phyloP scores from a whole-genome alignment of 2,888 invertebrate genomes.

The Ditylenchus weischeri region DNA sequence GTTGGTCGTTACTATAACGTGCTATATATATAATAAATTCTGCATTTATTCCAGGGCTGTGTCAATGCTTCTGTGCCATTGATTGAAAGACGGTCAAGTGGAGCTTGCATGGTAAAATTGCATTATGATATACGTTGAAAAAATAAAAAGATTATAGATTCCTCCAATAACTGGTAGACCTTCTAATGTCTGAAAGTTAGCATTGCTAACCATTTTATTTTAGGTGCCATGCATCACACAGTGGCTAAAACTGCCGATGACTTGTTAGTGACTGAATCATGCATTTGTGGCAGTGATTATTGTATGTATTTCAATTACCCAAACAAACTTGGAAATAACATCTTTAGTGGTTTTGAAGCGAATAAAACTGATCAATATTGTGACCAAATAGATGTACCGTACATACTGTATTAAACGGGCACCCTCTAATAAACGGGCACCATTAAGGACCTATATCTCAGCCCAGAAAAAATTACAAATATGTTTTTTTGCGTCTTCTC shows the following conservation, averaged over 20 bases:
- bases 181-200: no score
- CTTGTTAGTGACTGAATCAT: constrained; percentile 49
- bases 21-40: not conserved
- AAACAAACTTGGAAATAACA: no score
- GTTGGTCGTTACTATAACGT: constrained; percentile 10
- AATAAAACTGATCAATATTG: no score
- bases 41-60: constrained; percentile 41
- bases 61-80: constrained; percentile 55
- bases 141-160: not conserved
- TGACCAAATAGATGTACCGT: no score
- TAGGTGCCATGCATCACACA: constrained; percentile 52
- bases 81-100: constrained; percentile 51
- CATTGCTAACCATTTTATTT: no score
- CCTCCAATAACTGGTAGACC: constrained; percentile 42
- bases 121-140: not conserved
- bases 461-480: no score
- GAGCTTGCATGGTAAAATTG: constrained; percentile 48
- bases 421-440: no score
- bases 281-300: constrained; percentile 50
- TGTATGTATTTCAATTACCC: constrained; percentile 32
- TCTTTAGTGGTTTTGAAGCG: not conserved
- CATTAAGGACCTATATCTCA: no score
- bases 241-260: constrained; percentile 49
- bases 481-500: no score
- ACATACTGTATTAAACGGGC: no score